phyloP scores from a whole-genome alignment of 2,797 vertebrate species.

The Urosaurus nigricauda region DNA sequence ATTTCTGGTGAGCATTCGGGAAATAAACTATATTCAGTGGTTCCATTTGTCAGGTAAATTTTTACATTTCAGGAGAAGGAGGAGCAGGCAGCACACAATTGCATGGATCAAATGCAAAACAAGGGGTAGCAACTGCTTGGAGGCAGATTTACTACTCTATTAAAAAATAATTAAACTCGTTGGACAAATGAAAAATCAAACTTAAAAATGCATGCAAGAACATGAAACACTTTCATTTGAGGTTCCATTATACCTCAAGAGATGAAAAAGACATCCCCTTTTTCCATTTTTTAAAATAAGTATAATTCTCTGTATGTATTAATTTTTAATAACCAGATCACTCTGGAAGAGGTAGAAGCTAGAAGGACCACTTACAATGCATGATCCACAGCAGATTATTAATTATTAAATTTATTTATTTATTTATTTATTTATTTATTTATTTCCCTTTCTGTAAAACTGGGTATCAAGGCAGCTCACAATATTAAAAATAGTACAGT shows the following conservation, averaged over 20 bases:
- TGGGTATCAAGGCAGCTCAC: too few species aligned
- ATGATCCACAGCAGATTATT: not conserved
- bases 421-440: too few species aligned
- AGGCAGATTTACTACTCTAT: constrained; percentile 62
- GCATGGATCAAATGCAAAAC: constrained; percentile 29
- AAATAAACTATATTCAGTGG: constrained; percentile 74
- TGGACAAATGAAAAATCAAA: constrained; percentile 68
- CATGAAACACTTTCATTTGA: constrained; percentile 55
- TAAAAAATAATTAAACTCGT: constrained; percentile 44
- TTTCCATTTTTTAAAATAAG: not conserved
- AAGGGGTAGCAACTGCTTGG: constrained; percentile 38
- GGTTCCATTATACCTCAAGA: constrained; percentile 55
- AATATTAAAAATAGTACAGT: too few species aligned
- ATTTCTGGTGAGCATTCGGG: constrained; percentile 60
- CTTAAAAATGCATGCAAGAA: constrained; percentile 40
- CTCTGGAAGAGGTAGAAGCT: not conserved
- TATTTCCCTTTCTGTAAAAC: too few species aligned
- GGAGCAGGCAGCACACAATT: constrained; percentile 18
- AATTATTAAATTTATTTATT: too few species aligned
- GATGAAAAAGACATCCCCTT: constrained; percentile 44
- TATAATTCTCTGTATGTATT: constrained; percentile 35
- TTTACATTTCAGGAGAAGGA: constrained; percentile 59
- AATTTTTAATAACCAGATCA: constrained; percentile 14
- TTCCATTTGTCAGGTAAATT: constrained; percentile 61
- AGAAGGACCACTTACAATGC: not conserved